phyloP scores from a whole-genome alignment of 2,797 vertebrate species.

The Podarcis lilfordi region DNA sequence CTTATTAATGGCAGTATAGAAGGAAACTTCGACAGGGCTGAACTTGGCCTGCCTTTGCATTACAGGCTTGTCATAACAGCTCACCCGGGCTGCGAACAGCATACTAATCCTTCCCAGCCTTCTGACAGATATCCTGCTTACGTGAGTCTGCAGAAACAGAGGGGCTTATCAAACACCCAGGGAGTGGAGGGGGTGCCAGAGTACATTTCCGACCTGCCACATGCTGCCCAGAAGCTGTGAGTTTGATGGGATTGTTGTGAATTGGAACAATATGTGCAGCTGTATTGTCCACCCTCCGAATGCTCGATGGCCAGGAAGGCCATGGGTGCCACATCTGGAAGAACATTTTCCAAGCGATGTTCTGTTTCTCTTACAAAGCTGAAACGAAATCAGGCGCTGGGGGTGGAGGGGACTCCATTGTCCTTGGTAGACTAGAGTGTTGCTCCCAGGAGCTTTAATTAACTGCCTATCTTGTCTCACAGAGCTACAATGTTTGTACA shows the following conservation, averaged over 20 bases:
- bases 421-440: conserved; percentile 6
- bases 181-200: neutral
- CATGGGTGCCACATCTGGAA: neutral
- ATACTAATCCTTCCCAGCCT: neutral
- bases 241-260: neutral
- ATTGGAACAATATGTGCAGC: neutral
- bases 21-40: neutral
- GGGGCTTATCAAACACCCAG: too few relatives aligned
- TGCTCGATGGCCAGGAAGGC: neutral
- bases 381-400: neutral
- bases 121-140: neutral
- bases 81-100: neutral
- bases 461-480: conserved; percentile 36
- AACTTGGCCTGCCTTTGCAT: neutral
- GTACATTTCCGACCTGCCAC: neutral
- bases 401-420: neutral
- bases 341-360: neutral
- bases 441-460: conserved; percentile 55
- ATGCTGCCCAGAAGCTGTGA: neutral
- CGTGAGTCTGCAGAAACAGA: neutral
- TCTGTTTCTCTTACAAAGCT: neutral
- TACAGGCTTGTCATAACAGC: neutral
- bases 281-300: neutral
- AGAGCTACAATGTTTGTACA: conserved; percentile 40
- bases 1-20: neutral